A percentile compares a stretch with the other conserved stretches of the same genome.
phyloP scores from a whole-genome alignment of 2,113 vertebrate species.

The Tupaia tana region DNA sequence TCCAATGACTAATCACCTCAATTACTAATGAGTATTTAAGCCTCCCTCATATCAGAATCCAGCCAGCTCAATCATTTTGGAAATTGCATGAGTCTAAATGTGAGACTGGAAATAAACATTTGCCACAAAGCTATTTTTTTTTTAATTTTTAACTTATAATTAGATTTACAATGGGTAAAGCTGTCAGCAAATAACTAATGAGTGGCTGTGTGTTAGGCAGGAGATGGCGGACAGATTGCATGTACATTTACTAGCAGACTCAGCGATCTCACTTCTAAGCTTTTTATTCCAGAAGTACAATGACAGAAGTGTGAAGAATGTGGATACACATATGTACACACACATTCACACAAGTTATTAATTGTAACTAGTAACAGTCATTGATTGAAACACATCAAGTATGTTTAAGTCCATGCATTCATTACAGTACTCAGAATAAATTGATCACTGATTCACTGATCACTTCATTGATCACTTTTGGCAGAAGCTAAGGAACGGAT shows the following conservation, averaged over 20 bases:
- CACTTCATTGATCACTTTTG: neutral
- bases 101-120: neutral
- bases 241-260: neutral
- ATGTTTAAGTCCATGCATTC: neutral
- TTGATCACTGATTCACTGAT: neutral
- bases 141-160: constrained; percentile 3
- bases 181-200: neutral
- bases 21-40: neutral
- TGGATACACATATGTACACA: neutral
- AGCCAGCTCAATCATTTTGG: neutral
- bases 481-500: neutral
- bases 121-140: neutral
- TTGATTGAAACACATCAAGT: neutral
- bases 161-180: neutral
- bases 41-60: neutral
- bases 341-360: neutral
- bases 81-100: neutral
- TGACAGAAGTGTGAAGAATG: neutral
- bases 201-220: neutral
- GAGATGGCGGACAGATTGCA: neutral
- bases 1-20: neutral
- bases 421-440: neutral
- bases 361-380: neutral
- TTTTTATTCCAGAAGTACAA: neutral
- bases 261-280: neutral